Conservation (phyloP, 2,797 vertebrate species). For the Menidia menidia region DNA sequence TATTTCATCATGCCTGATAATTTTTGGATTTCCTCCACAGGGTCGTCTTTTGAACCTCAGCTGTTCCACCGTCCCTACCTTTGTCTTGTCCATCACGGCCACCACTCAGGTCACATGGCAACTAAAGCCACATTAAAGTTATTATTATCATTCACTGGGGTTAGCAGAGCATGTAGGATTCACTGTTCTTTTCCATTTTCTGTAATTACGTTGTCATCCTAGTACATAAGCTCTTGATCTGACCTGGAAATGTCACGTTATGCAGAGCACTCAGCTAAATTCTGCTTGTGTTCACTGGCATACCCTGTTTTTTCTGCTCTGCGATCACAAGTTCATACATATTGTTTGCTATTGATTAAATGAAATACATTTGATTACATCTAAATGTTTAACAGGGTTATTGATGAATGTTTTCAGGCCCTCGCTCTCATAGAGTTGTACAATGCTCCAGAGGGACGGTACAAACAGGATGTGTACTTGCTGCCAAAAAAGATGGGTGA, state of each 20-base stretch:
- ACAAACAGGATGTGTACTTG: slow-evolving; percentile 96
- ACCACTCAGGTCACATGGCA: slow-evolving; percentile 89
- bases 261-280: neutral
- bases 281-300: neutral
- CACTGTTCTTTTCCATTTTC: slow-evolving; percentile 7
- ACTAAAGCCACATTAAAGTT: neutral
- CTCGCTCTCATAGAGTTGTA: slow-evolving; percentile 95
- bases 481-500: slow-evolving; percentile 98
- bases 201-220: slow-evolving; percentile 15
- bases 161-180: slow-evolving; percentile 3
- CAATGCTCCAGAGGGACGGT: slow-evolving; percentile 94
- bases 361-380: neutral
- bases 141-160: neutral
- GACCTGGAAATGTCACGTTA: slow-evolving; percentile 23
- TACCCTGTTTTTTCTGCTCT: slow-evolving; percentile 2
- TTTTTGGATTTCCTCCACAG: slow-evolving; percentile 66
- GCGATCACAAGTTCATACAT: neutral
- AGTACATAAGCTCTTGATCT: slow-evolving; percentile 13
- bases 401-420: slow-evolving; percentile 80
- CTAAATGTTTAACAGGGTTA: neutral
- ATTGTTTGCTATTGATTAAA: slow-evolving; percentile 4
- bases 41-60: slow-evolving; percentile 96
- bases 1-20: neutral
- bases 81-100: slow-evolving; percentile 95
- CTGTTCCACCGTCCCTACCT: slow-evolving; percentile 96